phyloP scores from a whole-genome alignment of 1,140 invertebrate genomes.

The Sweltsa coloradensis region DNA sequence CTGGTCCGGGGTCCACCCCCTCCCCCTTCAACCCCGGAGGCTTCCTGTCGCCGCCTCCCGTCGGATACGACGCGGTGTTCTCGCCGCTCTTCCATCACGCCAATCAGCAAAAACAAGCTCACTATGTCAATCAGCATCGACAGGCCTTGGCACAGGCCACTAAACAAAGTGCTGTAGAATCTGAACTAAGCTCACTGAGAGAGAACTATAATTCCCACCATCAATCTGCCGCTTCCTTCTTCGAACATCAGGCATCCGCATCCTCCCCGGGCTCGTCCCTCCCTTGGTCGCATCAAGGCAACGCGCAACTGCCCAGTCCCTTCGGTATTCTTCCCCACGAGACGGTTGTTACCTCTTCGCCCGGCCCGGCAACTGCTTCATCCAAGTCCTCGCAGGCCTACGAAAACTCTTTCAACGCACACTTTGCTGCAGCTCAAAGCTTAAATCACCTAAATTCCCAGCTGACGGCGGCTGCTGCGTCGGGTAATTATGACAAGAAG shows the following conservation, averaged over 20 bases:
- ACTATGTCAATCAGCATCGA: slow-evolving; percentile 34
- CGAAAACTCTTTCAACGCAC: slow-evolving; percentile 44
- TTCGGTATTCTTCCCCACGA: slow-evolving; percentile 67
- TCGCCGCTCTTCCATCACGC: slow-evolving; percentile 56
- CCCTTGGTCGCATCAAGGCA: slow-evolving; percentile 45
- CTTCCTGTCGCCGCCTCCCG: slow-evolving; percentile 48
- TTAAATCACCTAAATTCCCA: slow-evolving; percentile 46
- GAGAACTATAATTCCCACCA: slow-evolving; percentile 38
- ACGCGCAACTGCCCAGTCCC: slow-evolving; percentile 49
- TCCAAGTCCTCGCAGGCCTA: slow-evolving; percentile 18
- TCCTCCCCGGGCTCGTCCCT: slow-evolving; percentile 32
- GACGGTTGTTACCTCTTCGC: slow-evolving; percentile 53
- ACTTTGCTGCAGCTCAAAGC: slow-evolving; percentile 47
- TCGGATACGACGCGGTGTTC: slow-evolving; percentile 57
- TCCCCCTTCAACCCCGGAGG: slow-evolving; percentile 53
- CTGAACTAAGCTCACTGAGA: slow-evolving; percentile 38
- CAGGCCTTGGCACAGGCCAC: slow-evolving; percentile 25
- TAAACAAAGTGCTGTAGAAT: slow-evolving; percentile 35
- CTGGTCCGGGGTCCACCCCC: slow-evolving; percentile 28
- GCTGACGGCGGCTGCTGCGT: slow-evolving; percentile 34
- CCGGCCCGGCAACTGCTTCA: slow-evolving; percentile 41
- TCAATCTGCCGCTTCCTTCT: slow-evolving; percentile 21
- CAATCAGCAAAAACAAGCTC: slow-evolving; percentile 45
- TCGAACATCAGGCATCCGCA: slow-evolving; percentile 36
- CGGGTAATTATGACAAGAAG: slow-evolving; percentile 4